These are phyloP conservation scores for Sarcophaga rosellei DNA, from an alignment of 2,888 invertebrate species.

Conservation along the genomic window DNA sequence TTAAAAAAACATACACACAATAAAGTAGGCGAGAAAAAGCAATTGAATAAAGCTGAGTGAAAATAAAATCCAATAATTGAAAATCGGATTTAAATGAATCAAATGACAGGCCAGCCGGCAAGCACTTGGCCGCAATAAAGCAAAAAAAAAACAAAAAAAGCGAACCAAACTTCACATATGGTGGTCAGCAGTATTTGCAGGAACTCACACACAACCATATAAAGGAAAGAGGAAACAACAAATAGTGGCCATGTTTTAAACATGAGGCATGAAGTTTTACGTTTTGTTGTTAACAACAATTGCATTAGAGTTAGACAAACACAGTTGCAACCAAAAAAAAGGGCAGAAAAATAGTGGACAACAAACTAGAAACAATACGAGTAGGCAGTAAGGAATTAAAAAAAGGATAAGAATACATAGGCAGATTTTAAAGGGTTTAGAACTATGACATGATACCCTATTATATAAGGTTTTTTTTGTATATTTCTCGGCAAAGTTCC, in stretches of 20 bases:
- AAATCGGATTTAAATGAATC: slow-evolving; percentile 75
- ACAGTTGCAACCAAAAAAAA: slow-evolving; percentile 54
- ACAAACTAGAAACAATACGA: slow-evolving; percentile 37
- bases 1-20: background rate
- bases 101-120: slow-evolving; percentile 62
- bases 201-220: background rate
- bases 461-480: too few relatives aligned
- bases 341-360: slow-evolving; percentile 26
- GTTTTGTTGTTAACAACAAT: slow-evolving; percentile 52
- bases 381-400: background rate
- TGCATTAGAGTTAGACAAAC: slow-evolving; percentile 71
- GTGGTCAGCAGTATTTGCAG: slow-evolving; percentile 45
- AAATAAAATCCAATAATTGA: slow-evolving; percentile 78
- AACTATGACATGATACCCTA: too few relatives aligned
- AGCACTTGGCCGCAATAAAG: slow-evolving; percentile 55
- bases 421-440: background rate
- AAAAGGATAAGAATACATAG: slow-evolving; percentile 21
- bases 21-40: slow-evolving; percentile 34
- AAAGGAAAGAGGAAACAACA: slow-evolving; percentile 21
- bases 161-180: slow-evolving; percentile 31
- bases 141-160: background rate
- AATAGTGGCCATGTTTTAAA: slow-evolving; percentile 54
- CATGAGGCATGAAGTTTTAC: slow-evolving; percentile 11
- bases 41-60: slow-evolving; percentile 63
- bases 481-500: too few relatives aligned